Base-by-base conservation (phyloP, 2,888 invertebrate species). In the Deladenus siricidicola region DNA sequence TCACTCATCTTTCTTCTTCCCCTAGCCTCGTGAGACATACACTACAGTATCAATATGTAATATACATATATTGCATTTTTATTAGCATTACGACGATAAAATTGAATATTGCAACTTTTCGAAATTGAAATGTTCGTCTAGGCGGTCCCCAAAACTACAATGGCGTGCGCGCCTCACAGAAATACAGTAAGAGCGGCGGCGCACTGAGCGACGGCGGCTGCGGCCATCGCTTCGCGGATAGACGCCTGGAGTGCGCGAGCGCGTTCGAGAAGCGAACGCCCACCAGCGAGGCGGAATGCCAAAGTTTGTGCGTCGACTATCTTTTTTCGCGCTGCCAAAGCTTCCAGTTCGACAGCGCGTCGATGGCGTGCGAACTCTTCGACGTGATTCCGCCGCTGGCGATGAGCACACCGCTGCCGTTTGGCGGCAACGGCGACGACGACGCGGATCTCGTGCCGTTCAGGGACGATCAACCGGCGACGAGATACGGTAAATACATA, bases 211-310 rank as follows among this genome's bases (percentile, higher is more conserved):
- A 34, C 39, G 39, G 39, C 39, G 39, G 39, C 17, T 62, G 62
- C 34, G 19, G 43, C 29, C 43, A 34, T 24, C 59, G 59, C 14
- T 70, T 59, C 26, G 39, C 43, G 21, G 71, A 67, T 51, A 43
- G 43, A 19, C 26, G 44, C n/a, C 42, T 67, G 26, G 44, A 39
- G 3, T 67, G 68, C 56, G 68, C 67, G 6, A 28, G 51, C 14
- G 56, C 68, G 17, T 60, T 67, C 53, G 70, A 70, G 19, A 53
- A 57, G 4, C 50, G 60, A 17, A 55, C 60, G 24, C 57, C 62
- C 6, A 51, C 62, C 24, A 44, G 28, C 10, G 67, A 67, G 26
- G 23, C 24, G 19, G 68, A 67, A 28, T 67, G 68, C 42, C 62
- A 70, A 28, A 50, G 57, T 45, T 26, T 55, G 6, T 53, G 64